Base-by-base conservation (phyloP, 2,113 vertebrate species). In the Vicugna pacos region DNA sequence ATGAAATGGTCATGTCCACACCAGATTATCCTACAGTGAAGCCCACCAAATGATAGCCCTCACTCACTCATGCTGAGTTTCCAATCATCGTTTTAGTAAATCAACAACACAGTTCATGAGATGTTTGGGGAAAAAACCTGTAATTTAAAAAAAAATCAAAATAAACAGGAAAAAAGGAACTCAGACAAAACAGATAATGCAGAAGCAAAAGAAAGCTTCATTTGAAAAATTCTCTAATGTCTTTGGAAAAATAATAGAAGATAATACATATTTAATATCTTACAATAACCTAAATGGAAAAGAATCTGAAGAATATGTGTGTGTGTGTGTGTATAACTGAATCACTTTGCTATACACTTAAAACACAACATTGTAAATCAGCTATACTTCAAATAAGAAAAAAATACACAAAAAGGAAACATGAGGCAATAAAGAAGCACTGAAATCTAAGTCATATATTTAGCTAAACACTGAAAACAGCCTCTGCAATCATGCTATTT, bases 361-460 rank as follows among this genome's bases (percentile, higher is more conserved):
- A 42, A 42, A 42, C 38, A 42, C 38, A 42, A 5, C 38, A 42
- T 42, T 42, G 38, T 42, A 42, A 42, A 42, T 42, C 38, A 42
- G 38, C 38, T 42, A 42, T 42, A 42, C 38, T 42, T 42, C 38
- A 42, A 42, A 42, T 42, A 42, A 42, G 38, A 42, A 42, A 42
- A 73, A 96, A 86, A 92, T 83, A 92, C 62, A 97, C 65, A 93
- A 82, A 85, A 38, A 89, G n/a, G 17, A 79, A 94, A 86, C 13
- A 38, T 7, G 11, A 52, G 17, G 1, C 52, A 80, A 58, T 6
- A 56, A 35, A n/a, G 52, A 79, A 26, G 89, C 46, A 54, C 1
- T 80, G 46, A 85, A 75, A 93, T 81, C 81, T 52, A 83, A 95
- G 60, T 87, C 38, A 69, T 15, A 80, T 14, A 89, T 75, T 72